Evolutionary conservation across 2,888 invertebrate species (phyloP), one percentile per base, ranked within the genome.

Genomic region (Lathronympha strigana): DNA sequence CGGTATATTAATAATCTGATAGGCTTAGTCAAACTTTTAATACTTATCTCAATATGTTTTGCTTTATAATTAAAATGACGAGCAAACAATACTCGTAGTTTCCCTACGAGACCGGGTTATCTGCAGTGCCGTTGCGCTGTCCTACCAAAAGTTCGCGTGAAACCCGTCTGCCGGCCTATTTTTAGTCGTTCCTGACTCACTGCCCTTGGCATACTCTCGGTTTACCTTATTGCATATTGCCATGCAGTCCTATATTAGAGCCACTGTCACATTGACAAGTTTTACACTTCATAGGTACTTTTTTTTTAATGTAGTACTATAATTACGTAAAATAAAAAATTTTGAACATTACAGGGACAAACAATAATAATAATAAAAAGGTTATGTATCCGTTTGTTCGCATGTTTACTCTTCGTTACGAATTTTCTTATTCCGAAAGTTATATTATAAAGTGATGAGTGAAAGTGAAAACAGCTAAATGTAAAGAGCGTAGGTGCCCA

Each of bases 191-290:
- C 57, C 43, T 43, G 33, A 31, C 50, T 51, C 55, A 47, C 40
- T 47, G 50, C 43, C 57, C 63, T 63, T 63, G 63, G 43, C 63
- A 36, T 43, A 58, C 50, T 63, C 43, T 25, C 40, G 4, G 6
- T 49, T 21, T 49, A 25, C 15, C 9, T n/a, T 40, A 15, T 28
- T 61, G 45, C 53, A 53, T 53, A 11, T 45, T 17, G 47, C 23
- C 4, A 47, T 47, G 47, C 23, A 23, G 23, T 19, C 15, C 23
- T 0, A 19, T 58, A 28, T 33, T 15, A 19, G 5, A 21, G 6
- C 40, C 11, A 15, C 47, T 47, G 23, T 23, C 47, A 15, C 47
- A 6, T 6, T 47, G 40, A 17, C 11, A n/a, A 15, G 4, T 9
- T 33, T 9, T 2, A 33, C 25, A 15, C n/a, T 38, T 13, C 13